Evolutionary conservation across 2,797 vertebrate species (phyloP).

Genomic region (Euthynnus affinis): DNA sequence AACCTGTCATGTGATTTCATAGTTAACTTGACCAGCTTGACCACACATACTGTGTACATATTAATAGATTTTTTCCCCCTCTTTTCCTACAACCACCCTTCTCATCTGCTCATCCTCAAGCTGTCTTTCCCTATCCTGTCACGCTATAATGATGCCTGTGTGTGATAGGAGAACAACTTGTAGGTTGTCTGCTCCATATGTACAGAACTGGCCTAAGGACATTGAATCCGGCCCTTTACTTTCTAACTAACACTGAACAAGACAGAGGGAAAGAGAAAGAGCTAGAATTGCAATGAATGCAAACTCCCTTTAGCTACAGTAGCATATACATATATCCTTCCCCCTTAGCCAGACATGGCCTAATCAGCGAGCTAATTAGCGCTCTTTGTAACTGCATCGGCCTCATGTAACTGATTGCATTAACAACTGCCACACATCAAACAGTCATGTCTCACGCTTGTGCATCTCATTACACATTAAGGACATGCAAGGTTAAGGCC

Average conservation of each 20-base stretch:
- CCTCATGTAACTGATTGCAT: constrained; percentile 80
- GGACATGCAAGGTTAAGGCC: constrained; percentile 66
- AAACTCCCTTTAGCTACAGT: constrained; percentile 57
- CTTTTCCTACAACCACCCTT: neutral
- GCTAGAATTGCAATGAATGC: constrained; percentile 38
- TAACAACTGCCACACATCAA: constrained; percentile 80
- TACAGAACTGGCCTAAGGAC: constrained; percentile 51
- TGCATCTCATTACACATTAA: constrained; percentile 77
- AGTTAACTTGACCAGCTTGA: constrained; percentile 7
- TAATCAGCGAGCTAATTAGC: constrained; percentile 81
- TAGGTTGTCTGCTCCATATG: constrained; percentile 49
- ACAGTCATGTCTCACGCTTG: constrained; percentile 64
- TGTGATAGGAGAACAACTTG: constrained; percentile 44
- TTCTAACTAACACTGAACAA: constrained; percentile 24
- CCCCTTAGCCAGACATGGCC: constrained; percentile 71
- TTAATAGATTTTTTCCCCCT: neutral
- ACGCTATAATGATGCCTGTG: constrained; percentile 46
- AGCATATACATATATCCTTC: constrained; percentile 61
- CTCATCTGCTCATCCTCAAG: constrained; percentile 10
- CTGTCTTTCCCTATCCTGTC: constrained; percentile 29
- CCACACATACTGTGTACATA: neutral
- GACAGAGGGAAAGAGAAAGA: constrained; percentile 12
- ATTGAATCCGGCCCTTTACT: constrained; percentile 33
- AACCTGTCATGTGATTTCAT: neutral
- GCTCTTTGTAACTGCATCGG: constrained; percentile 67